These are phyloP conservation scores for Hirtodrosophila trivittata DNA, from an alignment of 2,888 invertebrate genomes.

Conservation along the genomic window DNA sequence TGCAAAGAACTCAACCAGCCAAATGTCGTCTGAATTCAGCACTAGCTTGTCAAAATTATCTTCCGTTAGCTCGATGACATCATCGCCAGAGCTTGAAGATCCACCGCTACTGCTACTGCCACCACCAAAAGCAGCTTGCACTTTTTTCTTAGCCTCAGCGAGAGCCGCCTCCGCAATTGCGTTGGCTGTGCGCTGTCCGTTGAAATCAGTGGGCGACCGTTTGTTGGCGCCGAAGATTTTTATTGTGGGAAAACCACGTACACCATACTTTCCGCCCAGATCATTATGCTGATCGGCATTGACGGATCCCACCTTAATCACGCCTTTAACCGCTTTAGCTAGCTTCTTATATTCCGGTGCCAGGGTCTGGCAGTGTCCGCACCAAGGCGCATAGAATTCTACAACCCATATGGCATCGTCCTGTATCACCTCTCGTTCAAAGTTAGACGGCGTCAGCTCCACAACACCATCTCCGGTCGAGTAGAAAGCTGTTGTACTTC, in stretches of 20 bases:
- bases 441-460: constrained; percentile 93
- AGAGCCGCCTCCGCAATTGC: constrained; percentile 93
- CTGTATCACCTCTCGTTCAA: constrained; percentile 91
- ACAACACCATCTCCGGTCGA: constrained; percentile 91
- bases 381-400: constrained; percentile 96
- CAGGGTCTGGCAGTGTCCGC: constrained; percentile 94
- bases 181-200: constrained; percentile 93
- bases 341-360: constrained; percentile 97
- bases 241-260: constrained; percentile 97
- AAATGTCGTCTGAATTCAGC: constrained; percentile 95
- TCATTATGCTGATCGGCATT: constrained; percentile 95
- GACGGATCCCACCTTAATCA: constrained; percentile 96
- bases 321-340: constrained; percentile 96
- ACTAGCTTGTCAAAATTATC: constrained; percentile 97
- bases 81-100: constrained; percentile 62
- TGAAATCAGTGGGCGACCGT: constrained; percentile 91
- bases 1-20: constrained; percentile 99
- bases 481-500: constrained; percentile 85
- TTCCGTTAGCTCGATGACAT: constrained; percentile 96
- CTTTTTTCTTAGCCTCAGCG: constrained; percentile 90
- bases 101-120: constrained; percentile 72
- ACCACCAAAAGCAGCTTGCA: constrained; percentile 88
- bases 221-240: constrained; percentile 96
- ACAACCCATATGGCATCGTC: constrained; percentile 96
- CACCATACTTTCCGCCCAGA: constrained; percentile 90